Evolutionary conservation across 2,113 vertebrate species (phyloP), one percentile per base, ranked within the genome.

Genomic region (Corythoichthys haematopterus): DNA sequence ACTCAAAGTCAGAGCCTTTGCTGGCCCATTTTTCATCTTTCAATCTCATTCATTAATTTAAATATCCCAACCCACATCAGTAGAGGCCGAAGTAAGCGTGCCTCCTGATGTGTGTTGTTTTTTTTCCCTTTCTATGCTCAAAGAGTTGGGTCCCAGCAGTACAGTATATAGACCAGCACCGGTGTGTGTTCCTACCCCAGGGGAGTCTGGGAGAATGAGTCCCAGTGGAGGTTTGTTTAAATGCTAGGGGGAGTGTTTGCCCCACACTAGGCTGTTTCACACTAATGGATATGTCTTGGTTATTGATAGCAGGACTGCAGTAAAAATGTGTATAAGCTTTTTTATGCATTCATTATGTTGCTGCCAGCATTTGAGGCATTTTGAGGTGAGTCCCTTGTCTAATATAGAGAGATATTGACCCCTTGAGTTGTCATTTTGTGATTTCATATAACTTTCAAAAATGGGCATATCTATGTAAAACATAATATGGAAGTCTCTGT

Each of bases 281-380:
- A 71, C 82, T 87, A 88, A 90, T 90, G 85, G 85, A 86, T 84
- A 56, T 85, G 85, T 90, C 85, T 75, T 75, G 33, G 80, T 89
- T 86, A 88, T 87, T 85, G 85, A 87, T 87, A 83, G 84, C 64
- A 65, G 70, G 64, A 75, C 74, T 74, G 78, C 65, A 64, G 51
- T 66, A 73, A 83, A 77, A 79, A 78, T 60, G 38, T 68, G 68
- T 58, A 70, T 75, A 68, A 64, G 70, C 75, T 71, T 77, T 82
- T 85, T 76, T 83, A 66, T 76, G 72, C 69, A 81, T 85, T 83
- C 60, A 78, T 87, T 81, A 81, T 37, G 33, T 66, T 8, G 64
- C 10, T n/a, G 70, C 57, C 53, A 15, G 46, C 57, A 20, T 10
- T 71, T 79, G 81, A 81, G 51, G 62, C 33, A 12, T 1, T 56